Conservation (phyloP, 2,113 vertebrate species). For the Meriones unguiculatus region DNA sequence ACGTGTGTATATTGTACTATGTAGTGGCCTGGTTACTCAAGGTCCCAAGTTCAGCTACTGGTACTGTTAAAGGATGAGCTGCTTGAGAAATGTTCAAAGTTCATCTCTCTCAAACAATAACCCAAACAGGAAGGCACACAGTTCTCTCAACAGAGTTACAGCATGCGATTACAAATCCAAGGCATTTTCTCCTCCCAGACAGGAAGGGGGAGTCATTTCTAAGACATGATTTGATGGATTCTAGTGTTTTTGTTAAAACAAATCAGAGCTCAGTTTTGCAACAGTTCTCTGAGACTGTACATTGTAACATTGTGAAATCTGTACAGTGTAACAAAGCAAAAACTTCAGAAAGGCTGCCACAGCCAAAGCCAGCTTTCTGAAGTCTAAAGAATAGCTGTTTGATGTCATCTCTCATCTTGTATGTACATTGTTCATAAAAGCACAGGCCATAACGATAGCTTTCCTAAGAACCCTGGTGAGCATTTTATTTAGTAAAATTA, state of each 20-base stretch:
- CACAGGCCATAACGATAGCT: background rate
- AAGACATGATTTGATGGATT: slow-evolving; percentile 11
- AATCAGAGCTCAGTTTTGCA: slow-evolving; percentile 10
- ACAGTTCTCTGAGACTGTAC: background rate
- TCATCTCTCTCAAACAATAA: slow-evolving; percentile 18
- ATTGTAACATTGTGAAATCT: background rate
- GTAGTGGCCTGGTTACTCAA: too few relatives aligned
- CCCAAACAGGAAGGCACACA: background rate
- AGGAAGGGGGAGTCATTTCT: background rate
- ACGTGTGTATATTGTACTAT: too few relatives aligned
- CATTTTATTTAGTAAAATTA: background rate
- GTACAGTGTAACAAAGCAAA: background rate
- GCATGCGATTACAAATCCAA: background rate
- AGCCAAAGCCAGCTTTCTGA: background rate
- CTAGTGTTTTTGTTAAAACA: slow-evolving; percentile 12
- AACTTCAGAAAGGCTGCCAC: background rate
- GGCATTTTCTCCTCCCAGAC: slow-evolving; percentile 13
- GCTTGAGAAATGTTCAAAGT: background rate
- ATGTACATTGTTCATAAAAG: background rate
- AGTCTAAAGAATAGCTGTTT: background rate
- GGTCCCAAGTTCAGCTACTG: background rate
- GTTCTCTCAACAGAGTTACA: background rate
- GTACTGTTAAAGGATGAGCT: background rate
- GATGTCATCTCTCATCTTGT: background rate
- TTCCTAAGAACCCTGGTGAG: background rate